A percentile compares a stretch with the other conserved stretches of the same genome.
Conservation (phyloP, 92 coral and sea anemone species). For the Montipora capitata region DNA sequence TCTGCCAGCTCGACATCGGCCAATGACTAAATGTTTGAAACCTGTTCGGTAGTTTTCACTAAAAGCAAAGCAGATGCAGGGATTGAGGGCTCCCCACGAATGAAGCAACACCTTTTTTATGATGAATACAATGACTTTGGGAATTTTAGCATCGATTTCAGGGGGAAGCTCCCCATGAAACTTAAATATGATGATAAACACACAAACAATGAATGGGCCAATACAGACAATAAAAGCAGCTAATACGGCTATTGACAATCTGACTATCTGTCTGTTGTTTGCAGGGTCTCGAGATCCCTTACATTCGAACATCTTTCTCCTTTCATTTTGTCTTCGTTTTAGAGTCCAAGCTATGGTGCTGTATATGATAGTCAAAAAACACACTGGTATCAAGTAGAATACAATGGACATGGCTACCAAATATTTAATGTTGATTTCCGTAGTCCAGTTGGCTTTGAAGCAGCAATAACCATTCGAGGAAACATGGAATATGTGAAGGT, state of each 20-base stretch:
- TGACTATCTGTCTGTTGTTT: not conserved
- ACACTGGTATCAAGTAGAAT: not conserved
- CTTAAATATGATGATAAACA: not conserved
- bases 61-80: constrained; percentile 27
- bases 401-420: not conserved
- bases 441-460: too few relatives aligned
- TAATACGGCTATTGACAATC: constrained; percentile 11
- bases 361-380: not conserved
- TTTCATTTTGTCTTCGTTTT: too few relatives aligned
- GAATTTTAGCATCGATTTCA: not conserved
- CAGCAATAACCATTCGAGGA: too few relatives aligned
- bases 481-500: too few relatives aligned
- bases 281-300: too few relatives aligned
- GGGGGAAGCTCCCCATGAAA: not conserved
- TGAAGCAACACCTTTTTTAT: not conserved
- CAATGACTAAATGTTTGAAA: not conserved
- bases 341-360: too few relatives aligned
- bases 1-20: too few relatives aligned
- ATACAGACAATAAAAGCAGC: not conserved
- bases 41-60: not conserved
- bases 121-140: not conserved
- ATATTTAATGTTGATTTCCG: not conserved
- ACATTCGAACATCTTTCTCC: too few relatives aligned
- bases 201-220: not conserved
- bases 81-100: constrained; percentile 37